Percentiles rank a stretch among this genome's conserved stretches.
Conservation (phyloP, 1,140 invertebrate species). For the Elysia chlorotica region DNA sequence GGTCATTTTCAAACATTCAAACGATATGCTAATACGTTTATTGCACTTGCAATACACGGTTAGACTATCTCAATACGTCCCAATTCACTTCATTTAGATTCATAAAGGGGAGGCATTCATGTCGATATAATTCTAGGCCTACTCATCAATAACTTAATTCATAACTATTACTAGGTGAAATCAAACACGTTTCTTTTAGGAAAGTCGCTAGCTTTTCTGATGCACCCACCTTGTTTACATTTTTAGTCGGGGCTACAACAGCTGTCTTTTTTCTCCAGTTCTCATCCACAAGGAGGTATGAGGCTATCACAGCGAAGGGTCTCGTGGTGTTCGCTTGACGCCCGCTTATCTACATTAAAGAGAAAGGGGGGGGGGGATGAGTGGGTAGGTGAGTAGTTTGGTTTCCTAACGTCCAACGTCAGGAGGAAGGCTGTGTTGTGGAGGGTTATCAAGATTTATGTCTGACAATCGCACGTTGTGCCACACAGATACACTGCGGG, state of each 20-base stretch:
- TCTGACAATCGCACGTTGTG: background rate
- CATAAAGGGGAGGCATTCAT: background rate
- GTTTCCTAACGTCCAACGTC: too few species aligned
- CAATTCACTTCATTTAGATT: background rate
- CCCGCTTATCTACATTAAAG: too few species aligned
- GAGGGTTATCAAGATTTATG: background rate
- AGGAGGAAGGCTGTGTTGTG: too few species aligned
- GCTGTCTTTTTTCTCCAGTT: constrained; percentile 18
- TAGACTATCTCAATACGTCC: background rate
- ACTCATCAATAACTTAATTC: background rate
- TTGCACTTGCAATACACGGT: too few species aligned
- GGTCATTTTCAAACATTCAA: too few species aligned
- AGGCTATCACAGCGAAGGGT: constrained; percentile 1
- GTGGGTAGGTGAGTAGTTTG: too few species aligned
- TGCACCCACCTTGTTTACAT: background rate
- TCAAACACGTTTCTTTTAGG: background rate
- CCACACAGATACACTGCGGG: background rate
- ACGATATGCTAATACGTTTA: too few species aligned
- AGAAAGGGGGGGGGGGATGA: too few species aligned
- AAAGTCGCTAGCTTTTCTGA: background rate
- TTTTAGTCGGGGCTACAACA: background rate
- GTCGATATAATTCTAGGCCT: too few species aligned
- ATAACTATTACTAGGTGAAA: background rate
- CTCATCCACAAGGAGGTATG: constrained; percentile 13
- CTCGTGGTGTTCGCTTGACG: background rate